Conservation (phyloP, 2,113 vertebrate species). For the Sinosuthora webbiana region DNA sequence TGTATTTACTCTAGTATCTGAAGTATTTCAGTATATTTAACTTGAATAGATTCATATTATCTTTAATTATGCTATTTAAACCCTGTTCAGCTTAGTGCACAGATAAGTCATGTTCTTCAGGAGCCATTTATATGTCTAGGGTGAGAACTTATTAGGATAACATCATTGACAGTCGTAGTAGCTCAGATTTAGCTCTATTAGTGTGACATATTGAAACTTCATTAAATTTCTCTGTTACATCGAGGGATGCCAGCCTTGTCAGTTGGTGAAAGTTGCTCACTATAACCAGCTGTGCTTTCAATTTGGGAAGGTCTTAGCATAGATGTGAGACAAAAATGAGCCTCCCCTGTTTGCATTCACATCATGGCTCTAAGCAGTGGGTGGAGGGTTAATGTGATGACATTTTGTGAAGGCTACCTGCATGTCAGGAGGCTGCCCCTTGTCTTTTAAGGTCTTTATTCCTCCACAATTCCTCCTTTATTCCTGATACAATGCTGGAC, state of each 20-base stretch:
- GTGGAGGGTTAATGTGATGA: background rate
- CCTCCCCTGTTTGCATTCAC: background rate
- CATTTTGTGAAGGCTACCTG: background rate
- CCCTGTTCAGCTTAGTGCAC: constrained; percentile 14
- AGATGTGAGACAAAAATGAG: background rate
- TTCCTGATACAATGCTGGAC: background rate
- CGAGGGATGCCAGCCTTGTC: constrained; percentile 5
- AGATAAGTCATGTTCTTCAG: constrained; percentile 27
- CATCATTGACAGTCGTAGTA: background rate
- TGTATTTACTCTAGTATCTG: constrained; percentile 50
- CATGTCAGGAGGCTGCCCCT: background rate
- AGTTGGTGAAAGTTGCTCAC: background rate
- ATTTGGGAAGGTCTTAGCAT: background rate
- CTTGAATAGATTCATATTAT: constrained; percentile 37
- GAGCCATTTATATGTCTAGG: constrained; percentile 25
- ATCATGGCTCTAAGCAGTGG: background rate
- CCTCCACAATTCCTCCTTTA: background rate
- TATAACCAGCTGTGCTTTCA: constrained; percentile 14
- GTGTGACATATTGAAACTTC: constrained; percentile 32
- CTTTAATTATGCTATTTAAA: constrained; percentile 57
- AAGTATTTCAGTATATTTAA: constrained; percentile 55
- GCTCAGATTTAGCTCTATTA: constrained; percentile 19
- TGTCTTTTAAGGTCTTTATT: background rate
- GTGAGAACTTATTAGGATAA: constrained; percentile 34
- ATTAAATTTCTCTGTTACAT: constrained; percentile 15